Conservation (phyloP, 2,113 vertebrate genomes). For the Ia io region DNA sequence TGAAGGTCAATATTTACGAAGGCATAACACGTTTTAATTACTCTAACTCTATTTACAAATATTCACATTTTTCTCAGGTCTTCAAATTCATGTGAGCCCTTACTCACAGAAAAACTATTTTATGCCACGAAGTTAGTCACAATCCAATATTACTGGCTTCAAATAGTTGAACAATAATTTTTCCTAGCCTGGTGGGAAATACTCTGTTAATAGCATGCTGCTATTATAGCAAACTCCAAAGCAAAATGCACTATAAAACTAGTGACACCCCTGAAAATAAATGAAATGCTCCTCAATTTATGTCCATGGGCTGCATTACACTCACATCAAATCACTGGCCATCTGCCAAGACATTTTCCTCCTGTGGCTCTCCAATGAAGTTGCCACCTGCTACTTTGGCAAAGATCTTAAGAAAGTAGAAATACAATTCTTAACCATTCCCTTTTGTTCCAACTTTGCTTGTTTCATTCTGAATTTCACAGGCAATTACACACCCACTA, state of each 20-base stretch:
- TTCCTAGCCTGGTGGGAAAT: background rate
- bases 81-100: background rate
- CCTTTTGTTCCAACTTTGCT: slow-evolving; percentile 45
- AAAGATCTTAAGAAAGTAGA: slow-evolving; percentile 35
- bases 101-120: slow-evolving; percentile 17
- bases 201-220: slow-evolving; percentile 29
- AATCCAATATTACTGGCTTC: background rate
- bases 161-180: background rate
- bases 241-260: background rate
- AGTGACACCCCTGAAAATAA: background rate
- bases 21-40: background rate
- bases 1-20: background rate
- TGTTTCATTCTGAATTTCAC: slow-evolving; percentile 63
- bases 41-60: background rate
- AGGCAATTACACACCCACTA: slow-evolving; percentile 37
- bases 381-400: slow-evolving; percentile 42
- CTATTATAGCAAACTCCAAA: background rate
- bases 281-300: background rate
- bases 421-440: background rate
- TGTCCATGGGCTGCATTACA: background rate
- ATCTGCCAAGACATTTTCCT: slow-evolving; percentile 42
- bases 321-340: slow-evolving; percentile 39
- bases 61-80: background rate
- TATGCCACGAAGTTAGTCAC: background rate
- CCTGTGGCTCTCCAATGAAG: background rate